These are phyloP conservation scores for Nephila pilipes DNA, from an alignment of 1,140 invertebrate species.

Conservation along the genomic window DNA sequence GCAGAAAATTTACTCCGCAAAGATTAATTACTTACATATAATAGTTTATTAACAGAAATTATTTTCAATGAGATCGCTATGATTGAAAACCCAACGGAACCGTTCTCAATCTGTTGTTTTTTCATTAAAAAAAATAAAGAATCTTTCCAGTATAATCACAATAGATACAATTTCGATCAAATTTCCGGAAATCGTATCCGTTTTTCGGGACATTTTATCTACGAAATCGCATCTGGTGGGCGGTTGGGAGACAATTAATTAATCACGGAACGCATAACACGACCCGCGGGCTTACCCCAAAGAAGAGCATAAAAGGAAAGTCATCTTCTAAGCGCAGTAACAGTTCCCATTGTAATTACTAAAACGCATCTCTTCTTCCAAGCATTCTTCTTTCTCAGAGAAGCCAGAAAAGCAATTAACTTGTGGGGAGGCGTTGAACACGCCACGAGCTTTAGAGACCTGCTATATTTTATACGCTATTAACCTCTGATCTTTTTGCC, in stretches of 20 bases:
- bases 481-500: conserved; percentile 59
- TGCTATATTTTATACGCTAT: conserved; percentile 75
- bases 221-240: conserved; percentile 58
- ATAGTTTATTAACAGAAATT: too few species aligned
- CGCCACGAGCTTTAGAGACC: conserved; percentile 33
- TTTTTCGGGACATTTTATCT: conserved; percentile 14
- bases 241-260: conserved; percentile 30
- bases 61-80: neutral
- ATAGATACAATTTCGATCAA: conserved; percentile 31
- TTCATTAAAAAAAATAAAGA: conserved; percentile 5
- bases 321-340: neutral
- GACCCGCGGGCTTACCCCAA: neutral
- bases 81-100: neutral
- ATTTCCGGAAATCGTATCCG: conserved; percentile 55
- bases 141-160: neutral
- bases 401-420: conserved; percentile 58
- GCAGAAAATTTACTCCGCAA: neutral
- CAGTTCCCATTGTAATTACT: conserved; percentile 48
- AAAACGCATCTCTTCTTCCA: neutral
- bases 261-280: conserved; percentile 53
- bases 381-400: neutral
- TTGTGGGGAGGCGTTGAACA: conserved; percentile 47
- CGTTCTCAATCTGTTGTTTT: conserved; percentile 18
- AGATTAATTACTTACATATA: neutral
- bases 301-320: neutral